Evolutionary conservation across 2,113 vertebrate species (phyloP), one percentile per base, ranked within the genome.

Genomic region (Bettongia penicillata): DNA sequence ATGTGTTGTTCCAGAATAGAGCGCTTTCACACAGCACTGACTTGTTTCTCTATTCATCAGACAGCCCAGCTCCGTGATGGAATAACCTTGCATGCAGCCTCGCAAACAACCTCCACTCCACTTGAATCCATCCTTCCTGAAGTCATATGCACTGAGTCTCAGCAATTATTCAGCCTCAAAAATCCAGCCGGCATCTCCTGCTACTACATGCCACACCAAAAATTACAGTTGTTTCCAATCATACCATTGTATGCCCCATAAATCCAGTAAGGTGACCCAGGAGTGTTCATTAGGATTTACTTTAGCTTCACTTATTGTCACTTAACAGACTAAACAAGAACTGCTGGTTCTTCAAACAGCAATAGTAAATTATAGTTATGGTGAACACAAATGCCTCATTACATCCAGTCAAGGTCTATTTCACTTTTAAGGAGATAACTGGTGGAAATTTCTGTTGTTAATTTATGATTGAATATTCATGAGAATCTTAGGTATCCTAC

Each of bases 371-470:
- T 96, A 97, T 92, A 97, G 97, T 97, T 97, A 96, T 14, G 94
- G 97, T 0, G 53, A 98, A 98, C 96, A 97, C 97, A 97, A 96
- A 97, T 97, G 98, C 96, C 98, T 98, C 98, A 97, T 98, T 98
- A 98, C 95, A 51, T 92, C 96, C 51, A 97, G 98, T 98, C 98
- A 98, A 97, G 98, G 94, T 97, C 98, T 98, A 91, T 98, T 98
- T 98, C 97, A 96, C 94, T 94, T 96, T 97, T 96, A 96, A 16
- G 90, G 97, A 14, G 2, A 55, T 94, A 97, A 97, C 97, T 96
- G 95, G 93, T 96, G 50, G 94, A 97, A 97, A 97, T 91, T 89
- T 47, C 96, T 97, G 97, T 51, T 96, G 97, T 97, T 97, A 98
- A 98, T 98, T 98, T 98, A 97, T 91, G 96, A 96, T 96, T 96